Base-by-base conservation (phyloP, 2,888 invertebrate genomes). In the Euproctis similis region DNA sequence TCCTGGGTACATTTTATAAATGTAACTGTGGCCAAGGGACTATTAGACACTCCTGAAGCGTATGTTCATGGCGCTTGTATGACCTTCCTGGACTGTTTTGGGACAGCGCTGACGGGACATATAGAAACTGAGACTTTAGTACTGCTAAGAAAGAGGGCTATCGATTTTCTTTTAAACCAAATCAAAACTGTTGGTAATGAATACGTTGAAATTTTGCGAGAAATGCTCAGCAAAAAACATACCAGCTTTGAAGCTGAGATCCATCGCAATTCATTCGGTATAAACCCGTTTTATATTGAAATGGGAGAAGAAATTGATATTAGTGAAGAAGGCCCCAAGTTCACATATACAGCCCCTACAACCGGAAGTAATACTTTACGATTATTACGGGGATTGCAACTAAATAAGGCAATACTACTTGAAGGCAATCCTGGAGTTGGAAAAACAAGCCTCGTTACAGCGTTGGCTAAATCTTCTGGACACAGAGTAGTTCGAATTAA, bases 351-450 rank as follows among this genome's bases (percentile, higher is more conserved):
- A 28, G 92, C 93, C 0, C 92, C 92, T 0, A 94, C 93, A 1
- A 93, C 94, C 1, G 88, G 89, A 25, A 82, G 87, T 11, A 99
- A 99, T 74, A 89, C 93, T 0, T 81, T 95, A 36, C 88, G 97
- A 35, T 66, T 99, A 6, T 72, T 99, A 19, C 88, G 98, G 33
- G 97, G 94, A 0, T 82, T 99, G 54, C 95, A 97, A 57, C 72
- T 98, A 34, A 92, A 93, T 37, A 95, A 97, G 67, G 96, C 98
- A 0, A 90, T 99, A 34, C 86, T 99, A 29, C 75, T 99, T 9
- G 99, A 99, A 85, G 99, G 96, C 2, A 95, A 96, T 52, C 99
- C 99, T 2, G 99, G 99, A 2, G 98, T 98, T 10, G 99, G 99
- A 2, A 99, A 99, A 78, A 98, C 98, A 0, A 97, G 97, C 47